Conservation (phyloP, 2,888 invertebrate species). For the Cerastoderma edule region DNA sequence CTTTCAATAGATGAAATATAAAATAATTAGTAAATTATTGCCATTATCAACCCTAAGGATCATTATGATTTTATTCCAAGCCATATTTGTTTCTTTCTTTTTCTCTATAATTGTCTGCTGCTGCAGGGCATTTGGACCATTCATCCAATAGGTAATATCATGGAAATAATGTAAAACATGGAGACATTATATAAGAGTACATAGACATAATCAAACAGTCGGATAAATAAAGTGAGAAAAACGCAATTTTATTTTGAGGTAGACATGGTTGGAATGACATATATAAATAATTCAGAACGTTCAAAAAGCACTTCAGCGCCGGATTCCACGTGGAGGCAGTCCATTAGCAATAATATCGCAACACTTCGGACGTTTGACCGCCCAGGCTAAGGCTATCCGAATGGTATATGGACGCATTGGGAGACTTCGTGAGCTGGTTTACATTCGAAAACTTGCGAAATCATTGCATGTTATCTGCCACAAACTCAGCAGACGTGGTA, state of each 20-base stretch:
- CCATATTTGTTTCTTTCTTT: background rate
- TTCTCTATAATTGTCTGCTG: background rate
- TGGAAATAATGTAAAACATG: constrained; percentile 2
- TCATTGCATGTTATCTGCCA: no score
- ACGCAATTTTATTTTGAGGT: constrained; percentile 13
- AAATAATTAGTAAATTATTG: background rate
- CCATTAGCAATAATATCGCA: background rate
- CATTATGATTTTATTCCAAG: background rate
- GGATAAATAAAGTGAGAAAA: constrained; percentile 10
- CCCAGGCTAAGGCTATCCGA: background rate
- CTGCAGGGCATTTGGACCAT: background rate
- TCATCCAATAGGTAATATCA: background rate
- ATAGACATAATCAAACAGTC: background rate
- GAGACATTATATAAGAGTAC: constrained; percentile 3
- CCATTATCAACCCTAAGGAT: background rate
- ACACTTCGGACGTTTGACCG: background rate
- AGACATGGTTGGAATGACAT: constrained; percentile 22
- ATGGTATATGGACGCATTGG: background rate
- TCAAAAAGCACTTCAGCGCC: constrained; percentile 9
- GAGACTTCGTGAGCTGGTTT: background rate
- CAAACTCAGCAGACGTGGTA: no score
- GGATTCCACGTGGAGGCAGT: no score
- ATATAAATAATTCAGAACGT: background rate
- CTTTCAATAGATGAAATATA: no score
- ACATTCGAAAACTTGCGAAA: background rate